Conservation (phyloP, 2,113 vertebrate species). For the Oryzias celebensis region DNA sequence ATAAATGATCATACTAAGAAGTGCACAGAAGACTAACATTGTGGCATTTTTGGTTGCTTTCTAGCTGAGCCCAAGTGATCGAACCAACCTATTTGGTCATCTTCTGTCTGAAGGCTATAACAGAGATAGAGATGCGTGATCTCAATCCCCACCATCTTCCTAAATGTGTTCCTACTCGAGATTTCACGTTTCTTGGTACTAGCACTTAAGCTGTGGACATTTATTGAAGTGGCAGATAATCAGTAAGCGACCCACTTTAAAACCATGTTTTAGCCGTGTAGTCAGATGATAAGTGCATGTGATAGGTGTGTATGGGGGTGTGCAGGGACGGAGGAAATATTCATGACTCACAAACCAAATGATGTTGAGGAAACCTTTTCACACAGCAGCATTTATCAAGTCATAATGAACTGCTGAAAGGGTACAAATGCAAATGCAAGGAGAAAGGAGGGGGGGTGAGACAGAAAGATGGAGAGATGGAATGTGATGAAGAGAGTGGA, state of each 20-base stretch:
- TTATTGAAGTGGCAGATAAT: slow-evolving; percentile 57
- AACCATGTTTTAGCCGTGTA: slow-evolving; percentile 7
- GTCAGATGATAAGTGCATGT: slow-evolving; percentile 20
- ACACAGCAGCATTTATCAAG: slow-evolving; percentile 63
- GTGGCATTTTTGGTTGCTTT: neutral
- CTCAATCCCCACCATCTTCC: slow-evolving; percentile 26
- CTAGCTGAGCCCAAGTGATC: neutral
- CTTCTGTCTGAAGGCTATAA: slow-evolving; percentile 8
- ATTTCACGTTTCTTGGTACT: slow-evolving; percentile 40
- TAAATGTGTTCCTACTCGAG: slow-evolving; percentile 28
- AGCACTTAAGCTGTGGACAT: slow-evolving; percentile 29
- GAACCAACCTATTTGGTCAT: neutral
- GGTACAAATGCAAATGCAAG: slow-evolving; percentile 59
- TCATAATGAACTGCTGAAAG: slow-evolving; percentile 67
- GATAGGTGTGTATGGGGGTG: slow-evolving; percentile 21
- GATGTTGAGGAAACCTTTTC: slow-evolving; percentile 67
- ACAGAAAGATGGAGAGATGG: slow-evolving; percentile 44
- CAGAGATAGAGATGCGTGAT: slow-evolving; percentile 13
- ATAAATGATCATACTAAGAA: no score
- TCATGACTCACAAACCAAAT: slow-evolving; percentile 63
- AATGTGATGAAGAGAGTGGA: slow-evolving; percentile 1
- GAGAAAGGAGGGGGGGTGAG: slow-evolving; percentile 19
- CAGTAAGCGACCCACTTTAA: slow-evolving; percentile 50
- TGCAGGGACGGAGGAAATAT: slow-evolving; percentile 42
- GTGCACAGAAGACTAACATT: no score